Evolutionary conservation across 1,140 invertebrate genomes (phyloP), one percentile per base, ranked within the genome.

Genomic region (Zaprionus nigranus): DNA sequence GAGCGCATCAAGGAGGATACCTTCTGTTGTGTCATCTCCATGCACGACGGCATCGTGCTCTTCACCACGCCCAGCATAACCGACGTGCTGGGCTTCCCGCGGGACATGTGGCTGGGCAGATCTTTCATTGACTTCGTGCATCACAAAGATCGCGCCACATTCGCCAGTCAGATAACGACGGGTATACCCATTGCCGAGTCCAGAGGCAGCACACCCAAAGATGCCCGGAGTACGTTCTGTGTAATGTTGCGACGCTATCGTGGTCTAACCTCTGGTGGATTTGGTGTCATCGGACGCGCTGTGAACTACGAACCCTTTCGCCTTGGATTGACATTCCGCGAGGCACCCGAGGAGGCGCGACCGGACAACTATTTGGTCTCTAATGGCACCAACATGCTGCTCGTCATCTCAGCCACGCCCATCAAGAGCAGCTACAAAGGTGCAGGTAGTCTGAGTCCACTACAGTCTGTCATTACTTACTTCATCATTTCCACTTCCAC

Each of bases 91-190:
- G 97, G 96, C 15, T 98, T 96, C 88, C 95, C 96, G 0, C 95
- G 96, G 77, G 96, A 98, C 64, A 96, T 97, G 94, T 97, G 96
- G 96, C 93, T 97, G n/a, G 97, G 97, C 5, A 93, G 96, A 53
- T 97, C 96, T 3, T 97, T 98, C 81, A 96, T 97, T 60, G 96
- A 98, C 82, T 98, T 97, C 82, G 94, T 98, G 1, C 96, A 97
- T 93, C 95, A 96, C 0, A 96, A 95, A 92, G 97, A 97, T 86
- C 94, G 94, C 26, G 92, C 93, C 12, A 94, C 94, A 12, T 95
- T 96, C 67, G 93, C 94, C 7, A 94, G 94, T 67, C 94, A 95
- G 70, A 94, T 95, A 40, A 94, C 94, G 3, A 94, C 92, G 1
- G 94, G 94, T 62, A 83, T 94, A 20, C 94, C 94, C 30, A 90